A percentile compares a stretch with the other conserved stretches of the same genome.
These are phyloP conservation scores for Harpagoxenus sublaevis DNA, from an alignment of 2,888 invertebrate species.

Conservation along the genomic window DNA sequence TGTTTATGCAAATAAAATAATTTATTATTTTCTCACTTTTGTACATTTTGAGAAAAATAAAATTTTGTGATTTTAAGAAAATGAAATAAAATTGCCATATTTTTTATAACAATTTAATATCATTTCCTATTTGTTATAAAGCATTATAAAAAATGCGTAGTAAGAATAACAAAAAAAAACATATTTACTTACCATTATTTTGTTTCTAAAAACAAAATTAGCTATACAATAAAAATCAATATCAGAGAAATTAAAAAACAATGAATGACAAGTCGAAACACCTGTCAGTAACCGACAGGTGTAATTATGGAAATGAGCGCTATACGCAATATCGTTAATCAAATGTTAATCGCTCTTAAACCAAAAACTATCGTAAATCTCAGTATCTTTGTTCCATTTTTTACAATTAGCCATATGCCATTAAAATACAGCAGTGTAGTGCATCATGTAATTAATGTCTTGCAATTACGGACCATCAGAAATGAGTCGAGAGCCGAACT, in stretches of 20 bases:
- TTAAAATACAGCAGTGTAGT: background rate
- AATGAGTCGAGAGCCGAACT: background rate
- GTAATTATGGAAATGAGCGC: background rate
- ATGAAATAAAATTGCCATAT: background rate
- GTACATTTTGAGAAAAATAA: conserved; percentile 57
- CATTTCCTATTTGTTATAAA: background rate
- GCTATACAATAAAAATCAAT: background rate
- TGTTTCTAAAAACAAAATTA: background rate
- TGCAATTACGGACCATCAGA: background rate
- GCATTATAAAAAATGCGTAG: background rate
- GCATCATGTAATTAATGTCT: background rate
- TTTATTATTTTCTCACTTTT: background rate
- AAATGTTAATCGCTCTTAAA: background rate
- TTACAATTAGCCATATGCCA: background rate
- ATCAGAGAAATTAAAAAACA: background rate
- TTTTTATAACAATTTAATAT: background rate
- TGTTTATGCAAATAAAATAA: conserved; percentile 3
- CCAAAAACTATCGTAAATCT: background rate
- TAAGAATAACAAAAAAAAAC: background rate
- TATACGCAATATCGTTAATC: background rate
- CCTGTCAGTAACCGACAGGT: background rate
- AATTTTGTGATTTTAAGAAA: background rate
- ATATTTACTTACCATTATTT: background rate
- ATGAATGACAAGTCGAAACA: background rate
- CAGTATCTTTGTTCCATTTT: background rate